Conservation (phyloP, 2,113 vertebrate genomes). For the Zosterops japonicus region DNA sequence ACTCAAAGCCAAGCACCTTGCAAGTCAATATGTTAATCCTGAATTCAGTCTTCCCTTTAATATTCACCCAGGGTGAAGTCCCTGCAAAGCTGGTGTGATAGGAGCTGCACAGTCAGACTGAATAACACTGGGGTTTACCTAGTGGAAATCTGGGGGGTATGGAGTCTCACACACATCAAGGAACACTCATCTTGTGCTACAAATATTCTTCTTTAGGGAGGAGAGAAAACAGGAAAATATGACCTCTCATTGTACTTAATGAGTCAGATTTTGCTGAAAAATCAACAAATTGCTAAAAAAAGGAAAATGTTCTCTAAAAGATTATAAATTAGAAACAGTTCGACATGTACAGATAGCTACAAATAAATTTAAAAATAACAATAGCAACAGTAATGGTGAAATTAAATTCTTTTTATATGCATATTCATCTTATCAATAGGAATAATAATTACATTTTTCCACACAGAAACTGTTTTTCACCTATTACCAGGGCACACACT, state of each 20-base stretch:
- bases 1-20: neutral
- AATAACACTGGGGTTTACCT: neutral
- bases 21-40: slow-evolving; percentile 12
- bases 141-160: neutral
- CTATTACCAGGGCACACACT: neutral
- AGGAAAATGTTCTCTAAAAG: neutral
- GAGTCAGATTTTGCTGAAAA: neutral
- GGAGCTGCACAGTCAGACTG: neutral
- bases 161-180: neutral
- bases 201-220: neutral
- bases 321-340: neutral
- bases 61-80: neutral
- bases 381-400: neutral
- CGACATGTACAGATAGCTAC: neutral
- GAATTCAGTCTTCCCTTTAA: neutral
- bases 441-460: neutral
- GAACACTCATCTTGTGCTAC: neutral
- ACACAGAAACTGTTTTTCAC: neutral
- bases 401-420: neutral
- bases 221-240: neutral
- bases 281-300: neutral
- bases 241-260: neutral
- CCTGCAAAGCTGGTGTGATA: neutral
- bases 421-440: neutral
- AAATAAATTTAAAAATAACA: neutral